Evolutionary conservation across 2,113 vertebrate genomes (phyloP).

Genomic region (Beaufortia kweichowensis): DNA sequence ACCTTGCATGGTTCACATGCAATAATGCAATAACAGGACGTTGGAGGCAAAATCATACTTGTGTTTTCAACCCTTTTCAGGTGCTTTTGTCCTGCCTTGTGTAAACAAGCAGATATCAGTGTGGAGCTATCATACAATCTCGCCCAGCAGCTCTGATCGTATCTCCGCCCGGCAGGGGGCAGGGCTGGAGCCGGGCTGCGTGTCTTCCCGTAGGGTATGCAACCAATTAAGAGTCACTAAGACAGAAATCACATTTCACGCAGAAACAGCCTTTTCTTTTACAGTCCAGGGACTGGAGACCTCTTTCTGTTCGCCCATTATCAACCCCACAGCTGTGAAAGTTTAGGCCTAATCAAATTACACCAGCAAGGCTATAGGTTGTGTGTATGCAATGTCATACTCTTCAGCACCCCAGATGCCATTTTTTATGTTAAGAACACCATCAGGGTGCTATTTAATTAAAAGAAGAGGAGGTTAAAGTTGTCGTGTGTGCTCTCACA

Average conservation of each 20-base stretch:
- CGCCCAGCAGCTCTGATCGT: constrained; percentile 39
- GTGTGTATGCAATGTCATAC: constrained; percentile 25
- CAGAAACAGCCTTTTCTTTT: constrained; percentile 37
- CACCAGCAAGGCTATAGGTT: constrained; percentile 40
- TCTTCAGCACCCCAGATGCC: constrained; percentile 19
- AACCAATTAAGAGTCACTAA: constrained; percentile 44
- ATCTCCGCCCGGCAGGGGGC: constrained; percentile 32
- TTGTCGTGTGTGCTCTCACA: constrained; percentile 27
- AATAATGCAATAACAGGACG: background rate
- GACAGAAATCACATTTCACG: constrained; percentile 49
- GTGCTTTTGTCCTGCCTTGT: constrained; percentile 44
- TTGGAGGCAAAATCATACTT: background rate
- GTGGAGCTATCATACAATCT: constrained; percentile 42
- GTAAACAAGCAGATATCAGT: constrained; percentile 47
- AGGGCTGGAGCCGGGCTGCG: constrained; percentile 10
- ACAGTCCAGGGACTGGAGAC: constrained; percentile 40
- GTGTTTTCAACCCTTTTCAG: constrained; percentile 26
- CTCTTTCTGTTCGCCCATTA: constrained; percentile 38
- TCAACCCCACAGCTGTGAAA: constrained; percentile 48
- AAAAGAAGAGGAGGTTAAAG: background rate
- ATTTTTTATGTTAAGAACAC: constrained; percentile 26
- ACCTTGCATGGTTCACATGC: background rate
- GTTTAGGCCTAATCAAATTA: constrained; percentile 56
- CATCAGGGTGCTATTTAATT: constrained; percentile 37
- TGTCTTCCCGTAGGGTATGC: constrained; percentile 42